phyloP scores from a whole-genome alignment of 1,140 invertebrate species.

The Eciton burchellii region DNA sequence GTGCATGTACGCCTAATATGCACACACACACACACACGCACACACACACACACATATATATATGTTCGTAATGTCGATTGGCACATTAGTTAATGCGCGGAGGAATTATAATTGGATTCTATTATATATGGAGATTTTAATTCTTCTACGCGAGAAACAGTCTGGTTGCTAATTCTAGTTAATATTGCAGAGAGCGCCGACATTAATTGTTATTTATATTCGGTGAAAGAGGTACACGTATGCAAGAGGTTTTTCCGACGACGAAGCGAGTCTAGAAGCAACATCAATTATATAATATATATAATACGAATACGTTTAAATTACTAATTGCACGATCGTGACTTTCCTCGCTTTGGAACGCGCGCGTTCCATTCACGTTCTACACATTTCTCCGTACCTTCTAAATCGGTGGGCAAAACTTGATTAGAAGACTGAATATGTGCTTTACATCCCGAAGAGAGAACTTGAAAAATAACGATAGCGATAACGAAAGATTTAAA shows the following conservation, averaged over 20 bases:
- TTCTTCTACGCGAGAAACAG: slow-evolving; percentile 42
- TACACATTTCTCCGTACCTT: too few species aligned
- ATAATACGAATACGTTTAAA: slow-evolving; percentile 32
- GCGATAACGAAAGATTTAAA: too few species aligned
- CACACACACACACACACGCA: slow-evolving; percentile 1
- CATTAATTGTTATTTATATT: slow-evolving; percentile 47
- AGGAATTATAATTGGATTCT: slow-evolving; percentile 42
- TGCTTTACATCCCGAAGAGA: not conserved
- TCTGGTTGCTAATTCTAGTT: slow-evolving; percentile 48
- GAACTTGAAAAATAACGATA: not conserved
- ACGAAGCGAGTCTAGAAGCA: not conserved
- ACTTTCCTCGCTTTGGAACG: slow-evolving; percentile 24
- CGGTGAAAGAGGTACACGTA: not conserved
- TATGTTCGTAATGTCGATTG: slow-evolving; percentile 37
- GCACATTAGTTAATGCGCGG: not conserved
- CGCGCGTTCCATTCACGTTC: not conserved
- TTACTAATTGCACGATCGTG: slow-evolving; percentile 42
- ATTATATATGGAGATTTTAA: slow-evolving; percentile 35
- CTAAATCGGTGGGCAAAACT: too few species aligned
- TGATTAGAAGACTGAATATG: not conserved
- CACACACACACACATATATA: slow-evolving; percentile 1
- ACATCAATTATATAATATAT: slow-evolving; percentile 59
- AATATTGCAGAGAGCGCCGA: slow-evolving; percentile 37
- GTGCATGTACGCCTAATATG: too few species aligned
- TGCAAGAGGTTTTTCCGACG: slow-evolving; percentile 42